Percentiles rank a stretch among this genome's conserved stretches.
Conservation (phyloP, 2,113 vertebrate genomes). For the Pagrus major region DNA sequence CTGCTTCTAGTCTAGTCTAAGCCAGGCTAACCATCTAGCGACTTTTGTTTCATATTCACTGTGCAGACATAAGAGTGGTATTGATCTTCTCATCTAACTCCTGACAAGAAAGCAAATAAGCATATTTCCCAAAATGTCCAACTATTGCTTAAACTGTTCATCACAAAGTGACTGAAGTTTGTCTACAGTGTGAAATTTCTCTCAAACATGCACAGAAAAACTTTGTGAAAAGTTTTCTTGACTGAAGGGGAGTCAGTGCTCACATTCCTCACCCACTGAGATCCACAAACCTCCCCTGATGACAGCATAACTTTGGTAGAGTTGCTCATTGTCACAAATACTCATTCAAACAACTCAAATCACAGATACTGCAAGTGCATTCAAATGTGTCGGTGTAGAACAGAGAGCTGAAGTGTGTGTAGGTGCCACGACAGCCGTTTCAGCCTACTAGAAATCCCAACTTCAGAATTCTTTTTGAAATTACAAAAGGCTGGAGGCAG, state of each 20-base stretch:
- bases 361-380: conserved; percentile 14
- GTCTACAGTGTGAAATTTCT: neutral
- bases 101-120: no score
- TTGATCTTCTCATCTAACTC: no score
- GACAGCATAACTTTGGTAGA: neutral
- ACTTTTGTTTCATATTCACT: neutral
- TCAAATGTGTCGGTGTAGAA: conserved; percentile 32
- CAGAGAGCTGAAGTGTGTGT: conserved; percentile 47
- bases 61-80: no score
- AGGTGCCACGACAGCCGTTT: conserved; percentile 56
- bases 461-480: conserved; percentile 43
- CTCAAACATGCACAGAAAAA: neutral
- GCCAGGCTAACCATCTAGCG: neutral
- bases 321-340: neutral
- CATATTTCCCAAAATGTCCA: neutral
- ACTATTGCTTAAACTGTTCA: neutral
- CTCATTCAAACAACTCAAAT: conserved; percentile 9
- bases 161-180: neutral
- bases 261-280: neutral
- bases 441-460: conserved; percentile 46
- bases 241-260: neutral
- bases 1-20: neutral
- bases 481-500: conserved; percentile 56
- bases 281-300: conserved; percentile 1
- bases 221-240: neutral